Evolutionary conservation across 2,888 invertebrate genomes (phyloP), one percentile per base, ranked within the genome.

Genomic region (Cheilosia impressa): DNA sequence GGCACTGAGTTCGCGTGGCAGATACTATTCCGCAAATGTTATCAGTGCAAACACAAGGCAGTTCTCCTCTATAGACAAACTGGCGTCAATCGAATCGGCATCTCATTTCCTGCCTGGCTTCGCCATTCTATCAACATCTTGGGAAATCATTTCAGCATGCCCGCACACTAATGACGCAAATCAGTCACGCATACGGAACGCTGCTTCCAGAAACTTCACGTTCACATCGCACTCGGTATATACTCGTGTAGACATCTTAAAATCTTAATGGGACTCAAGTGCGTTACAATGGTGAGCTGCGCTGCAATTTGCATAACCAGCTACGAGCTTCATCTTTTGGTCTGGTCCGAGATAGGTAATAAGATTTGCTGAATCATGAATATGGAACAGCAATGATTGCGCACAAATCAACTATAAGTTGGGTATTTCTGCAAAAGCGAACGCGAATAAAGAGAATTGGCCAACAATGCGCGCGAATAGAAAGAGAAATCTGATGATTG

Each of bases 321-420:
- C 63, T 53, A 9, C 34, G 34, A 60, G 52, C 58, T 60, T 68
- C 58, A 34, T 52, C 50, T 27, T 45, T 47, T 45, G 31, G 73
- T 27, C 60, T 2, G 34, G 41, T n/a, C 43, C 24, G 31, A 38
- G 50, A 73, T 31, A 2, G 47, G 10, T 65, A 75, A 79, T 75
- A 63, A 79, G 63, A 79, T 53, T 47, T 73, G 62, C 72, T 83
- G 73, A 65, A 79, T 84, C 65, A 80, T 76, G 60, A 62, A 79
- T 84, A 76, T 69, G 84, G 69, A 71, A 80, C 75, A 41, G 10
- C 52, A n/a, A 31, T 63, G 79, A 84, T 79, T 75, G 69, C 53
- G 58, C 65, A 83, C 62, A 62, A 71, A 31, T 15, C 17, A n/a
- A 62, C 43, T 45, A 2, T 45, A 4, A 9, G 13, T 4, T 53